Evolutionary conservation across 2,888 invertebrate genomes (phyloP).

Genomic region (Thalpophila matura): DNA sequence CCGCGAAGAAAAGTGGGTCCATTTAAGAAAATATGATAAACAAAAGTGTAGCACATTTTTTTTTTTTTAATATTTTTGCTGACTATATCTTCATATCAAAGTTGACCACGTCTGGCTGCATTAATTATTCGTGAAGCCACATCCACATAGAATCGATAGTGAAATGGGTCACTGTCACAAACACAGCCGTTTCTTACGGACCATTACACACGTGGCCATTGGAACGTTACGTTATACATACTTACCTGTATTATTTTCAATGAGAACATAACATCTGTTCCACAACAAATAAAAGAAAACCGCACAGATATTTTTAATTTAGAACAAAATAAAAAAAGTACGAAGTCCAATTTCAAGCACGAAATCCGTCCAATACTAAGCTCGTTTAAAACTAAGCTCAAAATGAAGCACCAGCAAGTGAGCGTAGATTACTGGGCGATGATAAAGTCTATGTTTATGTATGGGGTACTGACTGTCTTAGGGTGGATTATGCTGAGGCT

Average conservation of each 20-base stretch:
- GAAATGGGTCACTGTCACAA: constrained; percentile 80
- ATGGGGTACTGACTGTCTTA: constrained; percentile 91
- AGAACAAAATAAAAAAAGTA: neutral
- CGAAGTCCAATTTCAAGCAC: neutral
- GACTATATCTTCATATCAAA: constrained; percentile 6
- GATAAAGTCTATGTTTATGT: constrained; percentile 91
- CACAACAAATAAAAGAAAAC: neutral
- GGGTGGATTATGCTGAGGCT: constrained; percentile 93
- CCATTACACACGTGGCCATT: constrained; percentile 54
- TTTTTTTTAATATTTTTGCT: constrained; percentile 8
- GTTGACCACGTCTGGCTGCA: constrained; percentile 75
- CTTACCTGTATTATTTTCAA: constrained; percentile 28
- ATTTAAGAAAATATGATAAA: too few species aligned
- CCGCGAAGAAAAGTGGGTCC: too few species aligned
- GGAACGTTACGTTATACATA: constrained; percentile 11
- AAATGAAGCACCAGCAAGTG: constrained; percentile 93
- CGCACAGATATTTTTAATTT: neutral
- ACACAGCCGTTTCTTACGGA: constrained; percentile 62
- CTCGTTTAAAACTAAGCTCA: constrained; percentile 20
- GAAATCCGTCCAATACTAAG: constrained; percentile 3
- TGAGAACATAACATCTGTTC: constrained; percentile 1
- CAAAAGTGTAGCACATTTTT: neutral
- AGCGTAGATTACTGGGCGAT: constrained; percentile 93
- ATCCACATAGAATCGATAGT: constrained; percentile 76
- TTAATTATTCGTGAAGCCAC: constrained; percentile 80